phyloP scores from a whole-genome alignment of 2,888 invertebrate genomes.

The Trachelus iudaicus region DNA sequence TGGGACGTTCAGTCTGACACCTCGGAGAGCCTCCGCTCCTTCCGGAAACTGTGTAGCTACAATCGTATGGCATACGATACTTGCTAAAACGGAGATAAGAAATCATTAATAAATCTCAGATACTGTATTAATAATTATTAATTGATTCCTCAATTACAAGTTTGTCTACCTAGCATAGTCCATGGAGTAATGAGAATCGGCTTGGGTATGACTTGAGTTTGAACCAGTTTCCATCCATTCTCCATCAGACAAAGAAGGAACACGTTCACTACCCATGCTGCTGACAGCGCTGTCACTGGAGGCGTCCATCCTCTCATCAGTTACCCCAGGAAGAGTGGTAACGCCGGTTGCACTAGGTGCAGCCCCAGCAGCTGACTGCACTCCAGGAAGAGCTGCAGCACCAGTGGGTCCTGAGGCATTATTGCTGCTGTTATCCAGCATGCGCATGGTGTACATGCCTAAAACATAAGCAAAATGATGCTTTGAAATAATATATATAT shows the following conservation, averaged over 20 bases:
- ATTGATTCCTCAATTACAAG: background rate
- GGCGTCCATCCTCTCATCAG: conserved; percentile 80
- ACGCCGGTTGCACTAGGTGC: conserved; percentile 62
- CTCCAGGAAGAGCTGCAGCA: conserved; percentile 51
- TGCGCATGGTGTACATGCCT: conserved; percentile 91
- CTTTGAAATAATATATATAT: background rate
- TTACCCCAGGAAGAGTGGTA: conserved; percentile 54
- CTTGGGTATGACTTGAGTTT: conserved; percentile 78
- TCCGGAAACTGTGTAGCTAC: conserved; percentile 70
- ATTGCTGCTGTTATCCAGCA: conserved; percentile 74
- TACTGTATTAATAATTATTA: background rate
- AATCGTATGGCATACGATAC: conserved; percentile 78
- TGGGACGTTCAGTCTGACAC: conserved; percentile 68
- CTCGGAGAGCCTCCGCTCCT: conserved; percentile 61
- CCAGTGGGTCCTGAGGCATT: conserved; percentile 58
- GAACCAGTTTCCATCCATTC: conserved; percentile 92
- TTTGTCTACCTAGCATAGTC: conserved; percentile 70
- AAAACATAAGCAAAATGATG: conserved; percentile 38
- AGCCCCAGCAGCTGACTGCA: conserved; percentile 62
- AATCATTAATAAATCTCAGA: conserved; percentile 12
- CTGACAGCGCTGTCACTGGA: conserved; percentile 93
- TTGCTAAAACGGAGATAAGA: conserved; percentile 66
- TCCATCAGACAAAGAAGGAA: conserved; percentile 87
- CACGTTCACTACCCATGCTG: conserved; percentile 92
- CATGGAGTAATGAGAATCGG: conserved; percentile 74